These are phyloP conservation scores for Labeo catla DNA, from an alignment of 2,113 vertebrate genomes.

Conservation along the genomic window DNA sequence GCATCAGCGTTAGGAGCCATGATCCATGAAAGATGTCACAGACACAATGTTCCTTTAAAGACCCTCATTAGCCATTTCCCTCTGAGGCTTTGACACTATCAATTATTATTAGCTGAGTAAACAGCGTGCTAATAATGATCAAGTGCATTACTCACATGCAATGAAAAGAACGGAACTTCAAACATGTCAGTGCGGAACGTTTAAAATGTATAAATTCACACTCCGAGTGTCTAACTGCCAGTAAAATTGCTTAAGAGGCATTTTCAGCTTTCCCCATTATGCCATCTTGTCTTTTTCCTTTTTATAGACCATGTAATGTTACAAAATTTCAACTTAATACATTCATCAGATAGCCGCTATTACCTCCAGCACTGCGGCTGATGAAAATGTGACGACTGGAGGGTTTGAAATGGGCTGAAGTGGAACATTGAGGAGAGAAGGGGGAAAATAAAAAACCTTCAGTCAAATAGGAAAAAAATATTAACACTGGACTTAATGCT, in stretches of 20 bases:
- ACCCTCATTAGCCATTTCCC: slow-evolving; percentile 60
- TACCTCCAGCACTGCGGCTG: background rate
- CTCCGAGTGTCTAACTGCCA: background rate
- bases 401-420: slow-evolving; percentile 19
- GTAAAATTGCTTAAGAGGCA: slow-evolving; percentile 28
- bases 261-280: background rate
- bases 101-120: slow-evolving; percentile 63
- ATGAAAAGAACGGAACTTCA: slow-evolving; percentile 38
- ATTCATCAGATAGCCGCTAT: slow-evolving; percentile 22
- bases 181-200: background rate
- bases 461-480: slow-evolving; percentile 51
- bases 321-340: slow-evolving; percentile 5
- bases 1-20: slow-evolving; percentile 55
- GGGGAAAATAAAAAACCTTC: slow-evolving; percentile 47
- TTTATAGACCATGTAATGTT: slow-evolving; percentile 29
- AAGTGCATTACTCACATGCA: slow-evolving; percentile 42
- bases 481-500: slow-evolving; percentile 50
- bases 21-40: slow-evolving; percentile 64
- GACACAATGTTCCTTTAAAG: slow-evolving; percentile 46
- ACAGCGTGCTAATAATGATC: slow-evolving; percentile 61
- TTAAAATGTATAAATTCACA: slow-evolving; percentile 21
- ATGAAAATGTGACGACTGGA: slow-evolving; percentile 27
- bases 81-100: slow-evolving; percentile 58
- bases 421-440: slow-evolving; percentile 33
- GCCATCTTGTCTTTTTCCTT: background rate